phyloP scores from a whole-genome alignment of 1,140 invertebrate species.

The Listronotus bonariensis region DNA sequence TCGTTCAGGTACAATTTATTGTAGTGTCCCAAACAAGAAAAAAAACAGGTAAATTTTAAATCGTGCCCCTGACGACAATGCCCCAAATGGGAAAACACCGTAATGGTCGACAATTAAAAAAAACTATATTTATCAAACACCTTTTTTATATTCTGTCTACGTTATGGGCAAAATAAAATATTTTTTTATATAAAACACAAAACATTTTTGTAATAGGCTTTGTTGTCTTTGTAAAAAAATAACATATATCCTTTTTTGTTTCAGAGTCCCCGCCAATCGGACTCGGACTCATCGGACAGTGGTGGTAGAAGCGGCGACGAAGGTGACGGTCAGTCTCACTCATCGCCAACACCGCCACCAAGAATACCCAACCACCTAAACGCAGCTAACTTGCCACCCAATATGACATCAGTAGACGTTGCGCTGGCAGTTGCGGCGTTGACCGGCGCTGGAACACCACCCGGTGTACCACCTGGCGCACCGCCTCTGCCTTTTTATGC shows the following conservation, averaged over 20 bases:
- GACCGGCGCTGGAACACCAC: constrained; percentile 56
- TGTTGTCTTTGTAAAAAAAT: no score
- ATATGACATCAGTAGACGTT: constrained; percentile 59
- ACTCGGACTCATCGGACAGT: constrained; percentile 64
- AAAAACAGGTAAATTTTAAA: no score
- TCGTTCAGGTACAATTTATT: no score
- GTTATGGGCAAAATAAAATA: no score
- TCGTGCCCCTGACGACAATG: no score
- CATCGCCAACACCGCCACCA: constrained; percentile 32
- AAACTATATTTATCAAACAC: no score
- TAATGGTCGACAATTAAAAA: no score
- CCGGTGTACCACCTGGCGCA: constrained; percentile 42
- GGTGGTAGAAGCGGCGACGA: constrained; percentile 37
- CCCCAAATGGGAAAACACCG: no score
- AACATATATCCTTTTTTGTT: constrained; percentile 32
- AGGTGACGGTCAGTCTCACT: constrained; percentile 57
- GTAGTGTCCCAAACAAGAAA: no score
- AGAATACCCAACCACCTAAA: constrained; percentile 42
- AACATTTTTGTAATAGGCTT: no score
- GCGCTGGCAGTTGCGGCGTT: constrained; percentile 67
- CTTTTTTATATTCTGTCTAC: no score
- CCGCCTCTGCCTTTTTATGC: constrained; percentile 49
- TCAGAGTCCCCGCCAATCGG: constrained; percentile 64
- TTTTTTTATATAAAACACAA: no score
- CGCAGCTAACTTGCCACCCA: constrained; percentile 32